A percentile compares a stretch with the other conserved stretches of the same genome.
phyloP scores from a whole-genome alignment of 1,140 invertebrate genomes.

The Scaptodrosophila lebanonensis region DNA sequence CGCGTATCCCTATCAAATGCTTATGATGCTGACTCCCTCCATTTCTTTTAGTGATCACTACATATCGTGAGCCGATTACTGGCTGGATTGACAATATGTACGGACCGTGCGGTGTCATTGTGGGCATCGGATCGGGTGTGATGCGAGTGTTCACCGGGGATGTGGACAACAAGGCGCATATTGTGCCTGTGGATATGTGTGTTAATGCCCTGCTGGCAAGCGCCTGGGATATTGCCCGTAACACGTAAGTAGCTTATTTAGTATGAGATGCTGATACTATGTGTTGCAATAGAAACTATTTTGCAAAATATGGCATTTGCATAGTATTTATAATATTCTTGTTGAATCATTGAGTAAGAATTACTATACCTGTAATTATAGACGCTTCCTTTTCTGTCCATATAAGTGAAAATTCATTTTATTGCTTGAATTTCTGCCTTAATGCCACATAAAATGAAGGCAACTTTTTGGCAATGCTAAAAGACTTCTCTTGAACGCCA shows the following conservation, averaged over 20 bases:
- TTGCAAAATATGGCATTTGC: too few species aligned
- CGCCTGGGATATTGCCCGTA: conserved; percentile 83
- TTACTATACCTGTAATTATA: too few species aligned
- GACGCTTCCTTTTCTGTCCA: too few species aligned
- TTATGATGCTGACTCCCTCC: not conserved
- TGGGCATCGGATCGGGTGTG: conserved; percentile 86
- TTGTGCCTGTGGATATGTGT: conserved; percentile 91
- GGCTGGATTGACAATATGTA: conserved; percentile 96
- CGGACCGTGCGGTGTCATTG: conserved; percentile 88
- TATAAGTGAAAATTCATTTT: too few species aligned
- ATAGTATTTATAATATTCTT: too few species aligned
- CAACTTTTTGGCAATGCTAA: too few species aligned
- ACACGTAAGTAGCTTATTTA: conserved; percentile 44
- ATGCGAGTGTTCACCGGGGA: conserved; percentile 84
- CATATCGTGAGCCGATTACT: conserved; percentile 85
- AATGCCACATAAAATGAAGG: too few species aligned
- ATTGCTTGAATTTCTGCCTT: too few species aligned
- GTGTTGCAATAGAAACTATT: not conserved
- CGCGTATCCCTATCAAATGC: too few species aligned
- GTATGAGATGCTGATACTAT: not conserved
- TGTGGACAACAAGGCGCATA: conserved; percentile 82
- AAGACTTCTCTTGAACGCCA: too few species aligned
- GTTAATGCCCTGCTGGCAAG: conserved; percentile 87
- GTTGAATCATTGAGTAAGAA: too few species aligned
- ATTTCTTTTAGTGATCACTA: conserved; percentile 83